phyloP scores from a whole-genome alignment of 2,888 invertebrate genomes.

The Trichopoda pennipes region DNA sequence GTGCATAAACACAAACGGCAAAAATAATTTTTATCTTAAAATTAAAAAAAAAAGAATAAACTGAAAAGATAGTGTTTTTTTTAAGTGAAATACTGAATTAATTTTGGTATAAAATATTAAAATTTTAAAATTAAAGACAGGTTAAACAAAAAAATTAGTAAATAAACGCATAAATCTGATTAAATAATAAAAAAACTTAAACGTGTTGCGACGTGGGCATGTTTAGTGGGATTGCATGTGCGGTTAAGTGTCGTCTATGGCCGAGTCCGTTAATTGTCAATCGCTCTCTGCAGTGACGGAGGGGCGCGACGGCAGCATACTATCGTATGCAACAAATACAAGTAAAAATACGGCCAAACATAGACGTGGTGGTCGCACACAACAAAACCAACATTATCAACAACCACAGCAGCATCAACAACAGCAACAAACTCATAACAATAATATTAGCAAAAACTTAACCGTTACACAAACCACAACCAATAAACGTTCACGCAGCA shows the following conservation, averaged over 20 bases:
- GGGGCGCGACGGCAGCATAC: slow-evolving; percentile 81
- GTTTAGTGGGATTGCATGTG: slow-evolving; percentile 83
- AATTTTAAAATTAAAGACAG: slow-evolving; percentile 16
- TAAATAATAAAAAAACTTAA: slow-evolving; percentile 59
- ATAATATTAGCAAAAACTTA: slow-evolving; percentile 59
- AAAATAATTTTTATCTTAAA: slow-evolving; percentile 8
- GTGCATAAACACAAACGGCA: slow-evolving; percentile 15
- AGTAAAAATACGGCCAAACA: slow-evolving; percentile 58
- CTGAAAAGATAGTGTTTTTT: slow-evolving; percentile 40
- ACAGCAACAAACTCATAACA: slow-evolving; percentile 57
- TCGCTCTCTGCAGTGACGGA: slow-evolving; percentile 88
- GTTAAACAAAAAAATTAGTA: neutral
- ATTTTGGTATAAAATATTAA: neutral
- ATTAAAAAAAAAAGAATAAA: neutral
- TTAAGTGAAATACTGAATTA: slow-evolving; percentile 36
- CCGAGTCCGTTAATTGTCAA: slow-evolving; percentile 92
- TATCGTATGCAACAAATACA: slow-evolving; percentile 68
- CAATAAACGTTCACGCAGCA: slow-evolving; percentile 64
- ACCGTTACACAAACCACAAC: slow-evolving; percentile 63
- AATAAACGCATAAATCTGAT: slow-evolving; percentile 31
- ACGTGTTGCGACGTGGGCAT: slow-evolving; percentile 78
- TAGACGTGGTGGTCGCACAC: slow-evolving; percentile 65
- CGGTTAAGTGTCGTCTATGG: slow-evolving; percentile 93
- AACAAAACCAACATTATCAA: slow-evolving; percentile 62
- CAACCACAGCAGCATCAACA: slow-evolving; percentile 62